Percentiles rank a stretch among this genome's conserved stretches.
phyloP scores from a whole-genome alignment of 2,888 invertebrate genomes.

The Drosophila stalkeri region DNA sequence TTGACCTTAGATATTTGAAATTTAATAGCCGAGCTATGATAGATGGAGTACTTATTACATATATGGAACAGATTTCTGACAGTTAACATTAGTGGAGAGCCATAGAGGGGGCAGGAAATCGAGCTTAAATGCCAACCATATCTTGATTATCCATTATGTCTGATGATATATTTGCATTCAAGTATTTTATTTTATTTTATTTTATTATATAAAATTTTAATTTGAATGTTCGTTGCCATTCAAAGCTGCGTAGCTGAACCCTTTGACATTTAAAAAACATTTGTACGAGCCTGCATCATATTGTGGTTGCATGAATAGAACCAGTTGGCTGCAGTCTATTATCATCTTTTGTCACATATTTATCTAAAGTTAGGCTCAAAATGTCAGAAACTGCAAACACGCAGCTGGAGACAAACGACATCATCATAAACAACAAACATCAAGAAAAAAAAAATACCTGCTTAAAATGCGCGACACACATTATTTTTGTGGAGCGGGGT shows the following conservation, averaged over 20 bases:
- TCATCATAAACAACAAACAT: conserved; percentile 22
- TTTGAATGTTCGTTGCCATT: background rate
- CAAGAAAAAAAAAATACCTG: conserved; percentile 36
- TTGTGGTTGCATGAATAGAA: conserved; percentile 22
- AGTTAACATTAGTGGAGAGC: background rate
- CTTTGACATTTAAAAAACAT: conserved; percentile 27
- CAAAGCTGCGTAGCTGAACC: conserved; percentile 15
- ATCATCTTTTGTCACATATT: conserved; percentile 59
- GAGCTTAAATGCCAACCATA: background rate
- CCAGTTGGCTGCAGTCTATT: conserved; percentile 34
- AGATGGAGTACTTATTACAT: conserved; percentile 13
- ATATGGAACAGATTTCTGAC: conserved; percentile 31
- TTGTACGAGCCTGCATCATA: background rate
- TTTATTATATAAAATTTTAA: background rate
- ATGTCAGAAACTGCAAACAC: conserved; percentile 63
- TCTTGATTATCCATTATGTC: conserved; percentile 1
- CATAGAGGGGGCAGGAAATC: too few relatives aligned
- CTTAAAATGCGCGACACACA: conserved; percentile 73
- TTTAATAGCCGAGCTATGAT: conserved; percentile 4
- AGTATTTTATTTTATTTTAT: background rate
- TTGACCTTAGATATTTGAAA: conserved; percentile 30
- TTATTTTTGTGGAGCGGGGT: conserved; percentile 44
- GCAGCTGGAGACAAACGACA: conserved; percentile 30
- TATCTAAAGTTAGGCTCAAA: conserved; percentile 51
- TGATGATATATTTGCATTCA: background rate